A percentile compares a stretch with the other conserved stretches of the same genome.
phyloP scores from a whole-genome alignment of 2,113 vertebrate species.

The Dasyprocta punctata region DNA sequence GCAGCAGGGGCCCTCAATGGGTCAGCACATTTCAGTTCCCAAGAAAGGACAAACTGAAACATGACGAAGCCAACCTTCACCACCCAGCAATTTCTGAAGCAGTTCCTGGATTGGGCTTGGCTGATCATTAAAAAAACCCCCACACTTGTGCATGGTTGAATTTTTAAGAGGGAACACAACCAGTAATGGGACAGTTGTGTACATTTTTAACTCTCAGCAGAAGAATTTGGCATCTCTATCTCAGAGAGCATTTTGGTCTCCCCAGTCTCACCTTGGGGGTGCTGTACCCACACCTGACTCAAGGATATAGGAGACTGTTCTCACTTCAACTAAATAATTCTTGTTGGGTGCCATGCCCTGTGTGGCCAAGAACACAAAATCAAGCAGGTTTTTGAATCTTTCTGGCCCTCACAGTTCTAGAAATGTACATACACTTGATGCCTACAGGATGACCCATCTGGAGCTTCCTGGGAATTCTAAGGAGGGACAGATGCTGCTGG shows the following conservation, averaged over 20 bases:
- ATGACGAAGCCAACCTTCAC: neutral
- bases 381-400: neutral
- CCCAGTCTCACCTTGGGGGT: neutral
- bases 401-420: neutral
- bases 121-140: neutral
- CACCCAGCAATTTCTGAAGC: neutral
- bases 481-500: neutral
- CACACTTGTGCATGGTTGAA: neutral
- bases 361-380: neutral
- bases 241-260: neutral
- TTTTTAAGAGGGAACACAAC: neutral
- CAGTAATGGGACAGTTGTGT: neutral
- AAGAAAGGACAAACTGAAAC: neutral
- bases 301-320: neutral
- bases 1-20: neutral
- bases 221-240: neutral
- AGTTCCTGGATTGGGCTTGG: neutral
- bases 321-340: neutral
- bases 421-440: neutral
- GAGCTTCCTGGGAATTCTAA: neutral
- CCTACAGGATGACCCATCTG: neutral
- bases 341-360: neutral
- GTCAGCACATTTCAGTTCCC: neutral
- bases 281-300: neutral
- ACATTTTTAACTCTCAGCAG: neutral